Evolutionary conservation across 2,888 invertebrate species (phyloP).

Genomic region (Germaria angustata): DNA sequence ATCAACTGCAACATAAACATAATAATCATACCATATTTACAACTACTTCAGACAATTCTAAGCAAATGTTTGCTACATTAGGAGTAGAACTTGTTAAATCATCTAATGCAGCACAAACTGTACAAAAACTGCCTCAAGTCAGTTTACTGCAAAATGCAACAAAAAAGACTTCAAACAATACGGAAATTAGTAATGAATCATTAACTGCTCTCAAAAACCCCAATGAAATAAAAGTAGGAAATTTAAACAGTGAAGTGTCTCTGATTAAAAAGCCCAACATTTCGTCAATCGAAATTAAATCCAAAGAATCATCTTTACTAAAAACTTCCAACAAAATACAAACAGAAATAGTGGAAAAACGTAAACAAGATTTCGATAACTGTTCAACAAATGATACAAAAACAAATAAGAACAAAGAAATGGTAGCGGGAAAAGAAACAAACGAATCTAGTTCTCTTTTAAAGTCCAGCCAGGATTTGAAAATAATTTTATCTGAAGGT

Average conservation of each 20-base stretch:
- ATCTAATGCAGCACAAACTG: conserved; percentile 12
- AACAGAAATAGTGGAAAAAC: neutral
- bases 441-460: conserved; percentile 36
- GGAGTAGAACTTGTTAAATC: conserved; percentile 45
- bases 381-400: neutral
- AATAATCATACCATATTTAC: conserved; percentile 31
- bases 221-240: conserved; percentile 52
- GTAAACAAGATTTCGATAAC: conserved; percentile 1
- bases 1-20: conserved; percentile 24
- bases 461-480: conserved; percentile 38
- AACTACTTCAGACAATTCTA: conserved; percentile 41
- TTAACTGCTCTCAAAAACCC: conserved; percentile 3
- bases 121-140: conserved; percentile 55
- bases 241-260: conserved; percentile 56
- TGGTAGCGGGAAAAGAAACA: neutral
- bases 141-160: conserved; percentile 50
- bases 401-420: neutral
- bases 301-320: conserved; percentile 27
- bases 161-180: conserved; percentile 12
- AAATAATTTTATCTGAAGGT: neutral
- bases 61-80: conserved; percentile 37
- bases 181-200: conserved; percentile 27
- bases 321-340: conserved; percentile 14
- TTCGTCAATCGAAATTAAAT: conserved; percentile 4
- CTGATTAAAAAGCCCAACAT: conserved; percentile 53